Conservation (phyloP, 1,140 invertebrate species). For the Hestina assimilis region DNA sequence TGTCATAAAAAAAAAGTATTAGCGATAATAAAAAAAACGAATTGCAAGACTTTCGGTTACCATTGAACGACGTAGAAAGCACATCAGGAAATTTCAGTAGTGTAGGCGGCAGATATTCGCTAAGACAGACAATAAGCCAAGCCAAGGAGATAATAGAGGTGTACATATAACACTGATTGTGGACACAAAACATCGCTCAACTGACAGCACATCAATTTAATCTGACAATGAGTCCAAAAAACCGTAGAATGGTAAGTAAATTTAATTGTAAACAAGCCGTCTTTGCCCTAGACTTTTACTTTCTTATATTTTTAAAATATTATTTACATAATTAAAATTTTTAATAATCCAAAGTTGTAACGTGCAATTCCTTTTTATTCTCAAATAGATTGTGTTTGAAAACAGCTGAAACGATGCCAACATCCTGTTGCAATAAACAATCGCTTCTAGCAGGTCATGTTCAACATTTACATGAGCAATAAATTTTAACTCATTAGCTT, state of each 20-base stretch:
- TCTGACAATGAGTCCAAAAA: conserved; percentile 60
- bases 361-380: conserved; percentile 1
- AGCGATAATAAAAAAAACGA: conserved; percentile 21
- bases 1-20: conserved; percentile 25
- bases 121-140: conserved; percentile 62
- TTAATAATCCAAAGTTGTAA: too few species aligned
- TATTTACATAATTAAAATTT: too few species aligned
- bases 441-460: conserved; percentile 19
- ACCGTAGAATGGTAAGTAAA: conserved; percentile 24
- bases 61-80: conserved; percentile 44
- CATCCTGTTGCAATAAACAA: conserved; percentile 36
- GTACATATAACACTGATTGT: conserved; percentile 50
- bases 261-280: neutral
- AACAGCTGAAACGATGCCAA: conserved; percentile 39
- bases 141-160: conserved; percentile 37
- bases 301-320: neutral
- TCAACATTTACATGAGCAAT: conserved; percentile 22
- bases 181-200: conserved; percentile 50
- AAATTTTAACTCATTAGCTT: conserved; percentile 20
- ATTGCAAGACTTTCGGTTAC: conserved; percentile 25
- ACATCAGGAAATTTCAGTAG: conserved; percentile 27
- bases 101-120: conserved; percentile 17
- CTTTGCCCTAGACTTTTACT: neutral
- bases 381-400: conserved; percentile 4
- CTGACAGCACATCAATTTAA: conserved; percentile 44